Base-by-base conservation (phyloP, 2,797 vertebrate species). In the Carapus acus region DNA sequence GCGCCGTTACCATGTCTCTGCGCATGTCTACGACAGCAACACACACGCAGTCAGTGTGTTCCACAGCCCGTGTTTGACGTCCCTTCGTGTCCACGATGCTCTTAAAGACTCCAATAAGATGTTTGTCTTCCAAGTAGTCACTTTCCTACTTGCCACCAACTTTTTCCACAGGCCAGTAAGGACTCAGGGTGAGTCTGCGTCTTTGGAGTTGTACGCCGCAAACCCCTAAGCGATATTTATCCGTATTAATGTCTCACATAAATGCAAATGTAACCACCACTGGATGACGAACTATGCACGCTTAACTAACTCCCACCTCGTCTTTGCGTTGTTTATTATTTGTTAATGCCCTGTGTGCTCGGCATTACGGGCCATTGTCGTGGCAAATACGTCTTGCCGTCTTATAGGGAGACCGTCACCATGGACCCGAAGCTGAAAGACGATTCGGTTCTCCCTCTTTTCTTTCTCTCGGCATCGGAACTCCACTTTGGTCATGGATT, bases 101-200 rank as follows among this genome's bases (percentile, higher is more conserved):
- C 86, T 85, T 83, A 78, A 79, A 82, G 82, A 87, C 68, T 76
- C 79, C 76, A 83, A 63, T 87, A 89, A 90, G 87, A 89, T 90
- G 88, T 84, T 76, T 81, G 84, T 81, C 86, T 74, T 81, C 62
- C 80, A 86, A 78, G 85, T 88, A 65, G 67, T 65, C 80, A 71
- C 69, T 66, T 82, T 86, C 62, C 73, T 88, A 64, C 73, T 88
- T 63, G 80, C 76, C 51, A 67, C 81, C 48, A 84, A 82, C 83
- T 81, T 87, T 48, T 76, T 36, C 83, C 43, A 56, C 70, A 67
- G 73, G 79, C 76, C 67, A 68, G 65, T 83, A 51, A 65, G 52
- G 52, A 82, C 88, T 83, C 89, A 90, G 86, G 88, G 89, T 90
- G 65, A 88, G 89, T 87, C 43, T n/a, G 40, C 23, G 36, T 44